Conservation (phyloP, 1,140 invertebrate genomes). For the Brachionus plicatilis region DNA sequence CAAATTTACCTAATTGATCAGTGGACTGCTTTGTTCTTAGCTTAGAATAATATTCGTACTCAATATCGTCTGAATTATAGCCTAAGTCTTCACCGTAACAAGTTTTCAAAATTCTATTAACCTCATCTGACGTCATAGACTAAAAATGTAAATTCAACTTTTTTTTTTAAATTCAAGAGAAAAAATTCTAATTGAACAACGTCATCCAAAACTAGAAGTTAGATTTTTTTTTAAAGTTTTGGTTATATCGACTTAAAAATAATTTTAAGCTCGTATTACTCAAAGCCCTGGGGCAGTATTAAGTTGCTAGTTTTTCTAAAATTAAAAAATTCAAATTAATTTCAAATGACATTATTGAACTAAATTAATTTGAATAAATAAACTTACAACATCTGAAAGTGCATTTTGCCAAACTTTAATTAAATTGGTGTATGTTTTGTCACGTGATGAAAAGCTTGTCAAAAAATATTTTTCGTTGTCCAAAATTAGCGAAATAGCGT, state of each 20-base stretch:
- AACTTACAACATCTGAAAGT: constrained; percentile 72
- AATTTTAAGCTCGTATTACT: neutral
- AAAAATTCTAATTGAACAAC: neutral
- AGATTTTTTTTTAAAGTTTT: constrained; percentile 72
- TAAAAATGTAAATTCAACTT: neutral
- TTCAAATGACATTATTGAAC: neutral
- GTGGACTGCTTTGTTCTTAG: neutral
- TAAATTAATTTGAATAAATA: neutral
- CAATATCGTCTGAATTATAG: constrained; percentile 31
- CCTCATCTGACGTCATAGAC: constrained; percentile 28
- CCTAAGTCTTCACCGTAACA: constrained; percentile 37
- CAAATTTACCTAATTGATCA: neutral
- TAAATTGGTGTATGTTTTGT: constrained; percentile 88
- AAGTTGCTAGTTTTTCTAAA: neutral
- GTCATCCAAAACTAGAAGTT: neutral
- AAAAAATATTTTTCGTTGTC: constrained; percentile 78
- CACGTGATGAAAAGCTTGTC: constrained; percentile 80
- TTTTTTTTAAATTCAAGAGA: neutral
- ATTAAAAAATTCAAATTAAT: neutral
- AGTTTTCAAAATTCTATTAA: neutral
- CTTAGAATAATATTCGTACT: constrained; percentile 15
- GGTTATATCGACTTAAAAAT: neutral
- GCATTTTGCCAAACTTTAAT: constrained; percentile 93
- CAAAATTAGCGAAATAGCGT: constrained; percentile 74
- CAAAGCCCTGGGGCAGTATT: neutral